Conservation (phyloP, 2,113 vertebrate genomes). For the Hippocampus barbouri region DNA sequence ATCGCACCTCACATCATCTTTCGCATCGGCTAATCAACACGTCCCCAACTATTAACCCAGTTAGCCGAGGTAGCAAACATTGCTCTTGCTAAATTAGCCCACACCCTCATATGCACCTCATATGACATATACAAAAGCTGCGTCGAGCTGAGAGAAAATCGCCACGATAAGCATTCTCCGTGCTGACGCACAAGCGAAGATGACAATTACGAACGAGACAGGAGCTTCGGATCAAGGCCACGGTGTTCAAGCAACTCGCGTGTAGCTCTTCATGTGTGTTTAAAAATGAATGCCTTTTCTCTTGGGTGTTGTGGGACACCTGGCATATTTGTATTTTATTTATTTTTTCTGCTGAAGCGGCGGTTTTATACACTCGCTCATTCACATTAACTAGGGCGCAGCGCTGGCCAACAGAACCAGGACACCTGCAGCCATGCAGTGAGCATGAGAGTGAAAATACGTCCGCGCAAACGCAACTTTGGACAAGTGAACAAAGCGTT, state of each 20-base stretch:
- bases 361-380: constrained; percentile 42
- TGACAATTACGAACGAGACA: constrained; percentile 57
- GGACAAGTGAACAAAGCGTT: neutral
- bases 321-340: constrained; percentile 11
- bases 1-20: constrained; percentile 16
- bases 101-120: constrained; percentile 1
- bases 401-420: constrained; percentile 38
- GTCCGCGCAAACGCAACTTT: too few relatives aligned
- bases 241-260: constrained; percentile 13
- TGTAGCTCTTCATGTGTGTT: constrained; percentile 18
- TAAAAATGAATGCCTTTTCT: constrained; percentile 29
- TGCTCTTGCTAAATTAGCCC: constrained; percentile 34
- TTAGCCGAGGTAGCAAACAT: constrained; percentile 30
- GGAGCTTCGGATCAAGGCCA: constrained; percentile 46
- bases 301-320: constrained; percentile 25
- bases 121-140: constrained; percentile 13
- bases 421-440: constrained; percentile 27
- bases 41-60: constrained; percentile 50
- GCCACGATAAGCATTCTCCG: constrained; percentile 40
- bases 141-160: constrained; percentile 27
- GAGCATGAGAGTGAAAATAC: neutral
- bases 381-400: constrained; percentile 44
- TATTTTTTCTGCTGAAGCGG: constrained; percentile 49
- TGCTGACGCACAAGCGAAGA: constrained; percentile 30
- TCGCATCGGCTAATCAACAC: constrained; percentile 22